Conservation (phyloP, 2,888 invertebrate species). For the Sclerodermus sp. region DNA sequence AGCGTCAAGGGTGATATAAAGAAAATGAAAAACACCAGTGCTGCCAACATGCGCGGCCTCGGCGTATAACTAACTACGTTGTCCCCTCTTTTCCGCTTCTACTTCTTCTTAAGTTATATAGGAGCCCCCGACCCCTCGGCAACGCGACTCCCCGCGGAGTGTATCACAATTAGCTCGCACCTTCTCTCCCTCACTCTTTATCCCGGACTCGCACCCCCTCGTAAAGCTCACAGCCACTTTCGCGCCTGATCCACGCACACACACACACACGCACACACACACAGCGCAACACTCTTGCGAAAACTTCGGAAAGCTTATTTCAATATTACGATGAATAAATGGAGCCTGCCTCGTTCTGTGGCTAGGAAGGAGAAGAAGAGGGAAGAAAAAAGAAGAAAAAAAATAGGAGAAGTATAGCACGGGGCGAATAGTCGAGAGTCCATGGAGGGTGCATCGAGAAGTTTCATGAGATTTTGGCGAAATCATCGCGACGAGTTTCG, state of each 20-base stretch:
- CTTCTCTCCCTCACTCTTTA: constrained; percentile 19
- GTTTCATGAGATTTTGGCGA: too few species aligned
- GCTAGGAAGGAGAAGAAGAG: constrained; percentile 4
- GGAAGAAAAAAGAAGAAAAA: constrained; percentile 11
- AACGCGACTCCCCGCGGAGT: constrained; percentile 49
- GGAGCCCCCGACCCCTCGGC: constrained; percentile 3
- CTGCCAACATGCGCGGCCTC: constrained; percentile 51
- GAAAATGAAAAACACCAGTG: constrained; percentile 77
- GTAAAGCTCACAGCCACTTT: constrained; percentile 16
- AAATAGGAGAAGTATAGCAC: too few species aligned
- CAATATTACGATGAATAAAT: constrained; percentile 42
- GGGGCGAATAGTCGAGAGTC: too few species aligned
- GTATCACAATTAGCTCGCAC: constrained; percentile 54
- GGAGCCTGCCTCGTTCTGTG: constrained; percentile 11
- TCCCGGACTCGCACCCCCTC: constrained; percentile 16
- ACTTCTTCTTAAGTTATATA: constrained; percentile 46
- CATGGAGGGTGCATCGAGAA: too few species aligned
- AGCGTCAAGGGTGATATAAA: constrained; percentile 84
- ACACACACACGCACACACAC: constrained; percentile 6
- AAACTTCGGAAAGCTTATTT: constrained; percentile 44
- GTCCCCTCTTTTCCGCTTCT: constrained; percentile 40
- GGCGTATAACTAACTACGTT: constrained; percentile 51
- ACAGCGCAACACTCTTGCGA: constrained; percentile 24
- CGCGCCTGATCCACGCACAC: constrained; percentile 14
- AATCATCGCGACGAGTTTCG: too few species aligned